Conservation (phyloP, 2,797 vertebrate genomes). For the Rhinella marina region DNA sequence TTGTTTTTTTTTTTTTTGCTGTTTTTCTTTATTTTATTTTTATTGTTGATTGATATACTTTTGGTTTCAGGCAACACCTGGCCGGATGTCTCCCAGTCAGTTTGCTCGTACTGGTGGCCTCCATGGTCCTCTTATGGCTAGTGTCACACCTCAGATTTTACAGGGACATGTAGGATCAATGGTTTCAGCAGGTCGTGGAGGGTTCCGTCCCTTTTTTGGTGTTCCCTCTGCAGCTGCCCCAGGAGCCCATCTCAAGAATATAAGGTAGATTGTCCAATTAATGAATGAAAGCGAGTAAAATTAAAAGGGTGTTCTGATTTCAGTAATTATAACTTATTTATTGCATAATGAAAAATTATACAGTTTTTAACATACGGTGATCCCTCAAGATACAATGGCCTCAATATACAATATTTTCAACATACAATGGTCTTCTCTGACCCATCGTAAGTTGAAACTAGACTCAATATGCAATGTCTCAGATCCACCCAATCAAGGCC, state of each 20-base stretch:
- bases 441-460: too few relatives aligned
- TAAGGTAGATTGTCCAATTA: conserved; percentile 67
- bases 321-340: neutral
- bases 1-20: neutral
- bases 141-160: conserved; percentile 77
- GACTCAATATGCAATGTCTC: too few relatives aligned
- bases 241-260: conserved; percentile 75
- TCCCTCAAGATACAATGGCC: too few relatives aligned
- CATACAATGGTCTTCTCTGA: too few relatives aligned
- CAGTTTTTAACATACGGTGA: neutral
- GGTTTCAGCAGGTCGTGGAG: conserved; percentile 78
- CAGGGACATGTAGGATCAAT: conserved; percentile 78
- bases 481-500: too few relatives aligned
- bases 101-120: conserved; percentile 79
- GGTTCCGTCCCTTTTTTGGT: conserved; percentile 90
- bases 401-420: too few relatives aligned
- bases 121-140: conserved; percentile 80
- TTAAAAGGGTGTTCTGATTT: neutral
- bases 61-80: conserved; percentile 63
- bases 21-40: neutral
- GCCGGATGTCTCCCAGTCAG: conserved; percentile 75
- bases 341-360: neutral
- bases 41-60: neutral
- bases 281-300: too few relatives aligned
- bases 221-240: conserved; percentile 74